Base-by-base conservation (phyloP, 2,113 vertebrate genomes). In the Anser brachyrhynchus region DNA sequence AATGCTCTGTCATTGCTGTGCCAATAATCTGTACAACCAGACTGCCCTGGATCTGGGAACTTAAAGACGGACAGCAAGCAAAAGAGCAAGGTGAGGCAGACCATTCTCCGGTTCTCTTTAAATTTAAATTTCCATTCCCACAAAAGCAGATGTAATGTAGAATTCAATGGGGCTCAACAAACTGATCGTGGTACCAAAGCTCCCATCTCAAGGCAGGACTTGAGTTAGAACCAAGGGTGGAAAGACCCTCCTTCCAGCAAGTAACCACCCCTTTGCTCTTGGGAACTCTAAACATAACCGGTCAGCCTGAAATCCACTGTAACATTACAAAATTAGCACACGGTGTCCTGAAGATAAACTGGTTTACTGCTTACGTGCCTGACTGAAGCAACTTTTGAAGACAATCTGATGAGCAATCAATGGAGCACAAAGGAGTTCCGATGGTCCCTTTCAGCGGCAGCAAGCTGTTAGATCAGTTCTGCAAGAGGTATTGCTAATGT, bases 31-130 rank as follows among this genome's bases (percentile, higher is more conserved):
- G 29, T 11, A 74, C 7, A 66, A 33, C 3, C n/a, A 64, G 23
- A 25, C 22, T 64, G 37, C 59, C 76, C 12, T 58, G 41, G 23
- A 69, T 46, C 37, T 64, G 33, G 11, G 17, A 59, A 70, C 25
- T 58, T 7, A 11, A 16, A 23, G 4, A 51, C 16, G 17, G 10
- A n/a, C 2, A 4, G 13, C 1, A 4, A 1, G 1, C 19, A 43
- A 6, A 59, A 52, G 31, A 11, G 3, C 23, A 4, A 57, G 18
- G 6, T 55, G 15, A 46, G 4, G 10, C 5, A 81, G 19, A 76
- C 72, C 18, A 54, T 25, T 4, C 6, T 11, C 6, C 31, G 15
- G 26, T 55, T 19, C 3, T 29, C 17, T 39, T 31, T 57, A 9
- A 55, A 66, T 41, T 64, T 21, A 19, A 1, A 1, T 35, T 88